Evolutionary conservation across 2,797 vertebrate genomes (phyloP), one percentile per base, ranked within the genome.

Genomic region (Thunnus albacares): DNA sequence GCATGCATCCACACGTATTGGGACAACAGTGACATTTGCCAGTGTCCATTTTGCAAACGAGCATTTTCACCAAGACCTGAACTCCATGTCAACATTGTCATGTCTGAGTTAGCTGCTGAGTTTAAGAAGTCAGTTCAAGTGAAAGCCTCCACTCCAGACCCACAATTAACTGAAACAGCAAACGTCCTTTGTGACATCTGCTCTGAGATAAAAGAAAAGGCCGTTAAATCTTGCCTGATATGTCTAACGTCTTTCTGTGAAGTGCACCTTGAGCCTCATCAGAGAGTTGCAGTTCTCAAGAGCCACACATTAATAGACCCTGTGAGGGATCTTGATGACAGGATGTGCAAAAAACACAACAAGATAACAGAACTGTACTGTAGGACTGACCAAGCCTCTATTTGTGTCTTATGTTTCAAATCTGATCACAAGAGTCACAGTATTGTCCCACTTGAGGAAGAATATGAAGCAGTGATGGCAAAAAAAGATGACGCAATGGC

Each of bases 261-360:
- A n/a, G 18, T 22, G 9, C 86, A 90, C 56, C 63, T 88, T 10
- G 77, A 90, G 74, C 81, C 77, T n/a, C 83, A 87, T 67, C 59
- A n/a, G 13, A 87, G 80, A 80, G 75, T 87, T 20, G 14, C 66
- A 8, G 3, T 0, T 14, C 18, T 86, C 6, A 77, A 43, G 33
- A 58, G 66, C 51, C 85, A 87, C 77, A 79, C 30, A 6, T 43
- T 87, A 9, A 52, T 81, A 10, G 26, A 89, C 24, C 85, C 77
- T 5, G 56, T 81, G 53, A 72, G 28, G 43, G 45, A 80, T 49
- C 76, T 89, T 2, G 77, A 79, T 12, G 70, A 84, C 13, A 82
- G 26, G 15, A 51, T 79, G 65, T 90, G 81, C 70, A 73, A 73
- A 35, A 66, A 6, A 0, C 84, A 87, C 69, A 77, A 28, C 66